Conservation (phyloP, 2,797 vertebrate species). For the Jordanella pulchra region DNA sequence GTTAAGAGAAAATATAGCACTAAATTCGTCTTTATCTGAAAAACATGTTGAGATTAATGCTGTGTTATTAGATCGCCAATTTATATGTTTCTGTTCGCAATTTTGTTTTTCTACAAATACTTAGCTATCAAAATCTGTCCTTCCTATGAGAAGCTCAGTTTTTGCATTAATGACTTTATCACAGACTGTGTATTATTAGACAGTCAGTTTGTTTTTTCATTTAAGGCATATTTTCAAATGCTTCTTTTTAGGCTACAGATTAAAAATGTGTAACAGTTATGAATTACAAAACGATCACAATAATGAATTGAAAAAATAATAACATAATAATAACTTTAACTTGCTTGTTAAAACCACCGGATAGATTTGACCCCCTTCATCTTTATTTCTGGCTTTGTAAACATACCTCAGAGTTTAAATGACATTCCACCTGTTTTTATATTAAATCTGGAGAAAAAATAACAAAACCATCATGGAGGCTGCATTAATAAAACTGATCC, state of each 20-base stretch:
- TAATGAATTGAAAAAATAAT: neutral
- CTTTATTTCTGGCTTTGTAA: too few relatives aligned
- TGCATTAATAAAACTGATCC: neutral
- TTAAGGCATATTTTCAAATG: too few relatives aligned
- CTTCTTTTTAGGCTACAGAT: neutral
- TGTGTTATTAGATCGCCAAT: too few relatives aligned
- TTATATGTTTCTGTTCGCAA: neutral
- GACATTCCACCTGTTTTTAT: neutral
- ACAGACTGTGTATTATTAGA: neutral
- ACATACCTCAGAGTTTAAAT: neutral
- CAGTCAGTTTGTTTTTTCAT: neutral
- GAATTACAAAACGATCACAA: neutral
- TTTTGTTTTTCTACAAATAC: neutral
- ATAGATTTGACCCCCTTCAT: neutral
- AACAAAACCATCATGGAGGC: neutral
- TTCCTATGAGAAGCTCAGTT: neutral
- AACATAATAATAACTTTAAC: neutral
- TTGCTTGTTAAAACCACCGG: neutral
- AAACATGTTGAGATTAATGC: neutral
- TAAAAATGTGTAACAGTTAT: neutral
- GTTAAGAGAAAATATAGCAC: neutral
- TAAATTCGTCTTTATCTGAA: neutral
- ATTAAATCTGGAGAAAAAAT: neutral
- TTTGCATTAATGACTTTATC: neutral
- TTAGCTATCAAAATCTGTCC: neutral